Evolutionary conservation across 2,797 vertebrate genomes (phyloP).

Genomic region (Prunella strophiata): DNA sequence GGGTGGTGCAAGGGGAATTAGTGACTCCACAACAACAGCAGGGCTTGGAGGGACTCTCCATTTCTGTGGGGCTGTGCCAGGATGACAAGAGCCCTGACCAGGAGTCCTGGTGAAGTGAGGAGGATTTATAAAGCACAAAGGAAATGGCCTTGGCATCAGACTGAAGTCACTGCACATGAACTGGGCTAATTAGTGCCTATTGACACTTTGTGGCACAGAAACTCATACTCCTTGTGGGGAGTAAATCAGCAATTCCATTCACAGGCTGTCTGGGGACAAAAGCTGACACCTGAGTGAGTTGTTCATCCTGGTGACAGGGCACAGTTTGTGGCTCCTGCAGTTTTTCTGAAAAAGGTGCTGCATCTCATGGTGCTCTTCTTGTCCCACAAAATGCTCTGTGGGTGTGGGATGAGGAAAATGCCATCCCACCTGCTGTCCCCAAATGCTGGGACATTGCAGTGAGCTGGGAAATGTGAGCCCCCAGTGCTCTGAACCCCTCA

Average conservation of each 20-base stretch:
- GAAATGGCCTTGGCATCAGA: neutral
- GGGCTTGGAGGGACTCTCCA: neutral
- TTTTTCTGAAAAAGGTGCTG: neutral
- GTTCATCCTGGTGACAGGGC: neutral
- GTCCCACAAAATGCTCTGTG: neutral
- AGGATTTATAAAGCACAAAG: neutral
- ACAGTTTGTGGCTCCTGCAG: neutral
- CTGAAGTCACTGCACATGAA: neutral
- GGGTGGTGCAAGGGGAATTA: neutral
- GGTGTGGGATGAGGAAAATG: neutral
- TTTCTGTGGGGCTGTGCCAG: neutral
- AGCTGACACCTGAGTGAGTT: neutral
- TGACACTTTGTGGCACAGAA: neutral
- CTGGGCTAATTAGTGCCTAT: neutral
- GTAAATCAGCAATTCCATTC: neutral
- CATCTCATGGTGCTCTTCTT: neutral
- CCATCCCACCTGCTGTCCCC: fast-evolving
- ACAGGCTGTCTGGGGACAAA: neutral
- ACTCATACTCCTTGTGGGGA: neutral
- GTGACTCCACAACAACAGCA: neutral
- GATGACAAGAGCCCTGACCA: neutral
- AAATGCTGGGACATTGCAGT: fast-evolving
- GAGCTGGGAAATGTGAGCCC: neutral
- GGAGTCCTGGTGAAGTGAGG: fast-evolving
- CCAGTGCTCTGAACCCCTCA: no score